Evolutionary conservation across 2,888 invertebrate species (phyloP).

Genomic region (Monopis laevigella): DNA sequence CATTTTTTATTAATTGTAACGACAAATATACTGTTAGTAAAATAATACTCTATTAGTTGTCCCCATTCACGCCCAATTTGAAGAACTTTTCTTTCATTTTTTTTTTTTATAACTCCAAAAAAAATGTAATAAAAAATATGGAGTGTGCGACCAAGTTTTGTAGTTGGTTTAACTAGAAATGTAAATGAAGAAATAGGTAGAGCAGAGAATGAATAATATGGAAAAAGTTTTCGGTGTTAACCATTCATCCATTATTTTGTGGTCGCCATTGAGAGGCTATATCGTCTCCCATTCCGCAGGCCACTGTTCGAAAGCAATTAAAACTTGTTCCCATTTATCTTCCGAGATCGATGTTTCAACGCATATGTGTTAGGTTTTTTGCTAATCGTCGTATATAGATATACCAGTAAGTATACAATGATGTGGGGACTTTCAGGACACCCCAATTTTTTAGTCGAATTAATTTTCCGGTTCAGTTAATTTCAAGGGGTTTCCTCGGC

Average conservation of each 20-base stretch:
- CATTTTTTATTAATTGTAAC: too few relatives aligned
- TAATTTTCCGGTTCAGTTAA: conserved; percentile 9
- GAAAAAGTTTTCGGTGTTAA: background rate
- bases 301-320: conserved; percentile 8
- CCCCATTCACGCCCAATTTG: too few relatives aligned
- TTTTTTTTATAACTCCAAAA: too few relatives aligned
- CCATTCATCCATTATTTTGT: conserved; percentile 1
- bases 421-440: background rate
- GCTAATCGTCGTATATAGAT: conserved; percentile 5
- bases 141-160: background rate
- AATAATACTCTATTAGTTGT: too few relatives aligned
- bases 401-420: conserved; percentile 7
- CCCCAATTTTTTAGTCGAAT: conserved; percentile 9
- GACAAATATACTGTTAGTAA: too few relatives aligned
- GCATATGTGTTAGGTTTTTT: conserved; percentile 9
- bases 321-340: conserved; percentile 11
- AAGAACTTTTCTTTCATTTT: too few relatives aligned
- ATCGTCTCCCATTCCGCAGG: conserved; percentile 2
- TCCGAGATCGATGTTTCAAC: conserved; percentile 8
- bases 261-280: background rate
- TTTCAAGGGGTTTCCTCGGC: background rate
- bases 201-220: background rate
- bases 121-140: too few relatives aligned
- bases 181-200: background rate
- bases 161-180: background rate